These are phyloP conservation scores for Penaeus monodon DNA, from an alignment of 2,888 invertebrate genomes.

Conservation along the genomic window DNA sequence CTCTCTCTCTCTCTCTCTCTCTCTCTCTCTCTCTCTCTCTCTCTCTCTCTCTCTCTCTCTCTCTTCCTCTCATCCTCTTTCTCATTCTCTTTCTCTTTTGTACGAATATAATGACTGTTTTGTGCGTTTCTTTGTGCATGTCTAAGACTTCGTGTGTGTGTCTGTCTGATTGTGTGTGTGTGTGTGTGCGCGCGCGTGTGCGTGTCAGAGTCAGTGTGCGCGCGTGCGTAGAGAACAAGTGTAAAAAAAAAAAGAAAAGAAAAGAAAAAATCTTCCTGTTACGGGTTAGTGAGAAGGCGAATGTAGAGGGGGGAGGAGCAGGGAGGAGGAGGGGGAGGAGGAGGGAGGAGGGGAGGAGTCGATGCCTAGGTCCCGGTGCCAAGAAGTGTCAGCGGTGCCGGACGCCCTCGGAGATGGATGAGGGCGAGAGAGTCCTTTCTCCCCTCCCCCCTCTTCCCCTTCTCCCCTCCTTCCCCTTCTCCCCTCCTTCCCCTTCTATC, in stretches of 20 bases:
- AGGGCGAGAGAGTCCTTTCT: neutral
- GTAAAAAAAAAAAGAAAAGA: too few species aligned
- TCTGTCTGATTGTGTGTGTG: too few species aligned
- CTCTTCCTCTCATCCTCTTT: neutral
- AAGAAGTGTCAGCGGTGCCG: constrained; percentile 29
- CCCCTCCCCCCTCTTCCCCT: neutral
- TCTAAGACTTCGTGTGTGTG: too few species aligned
- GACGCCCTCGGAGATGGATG: constrained; percentile 13
- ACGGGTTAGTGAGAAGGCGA: too few species aligned
- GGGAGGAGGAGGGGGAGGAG: neutral
- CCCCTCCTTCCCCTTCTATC: neutral
- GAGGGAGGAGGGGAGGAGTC: neutral
- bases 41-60: neutral
- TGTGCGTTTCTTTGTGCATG: too few species aligned
- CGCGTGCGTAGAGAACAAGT: too few species aligned
- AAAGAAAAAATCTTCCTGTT: too few species aligned
- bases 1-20: constrained; percentile 6
- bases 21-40: constrained; percentile 10
- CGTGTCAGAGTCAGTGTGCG: too few species aligned
- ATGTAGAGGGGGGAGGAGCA: too few species aligned
- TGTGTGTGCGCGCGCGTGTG: too few species aligned
- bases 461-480: neutral
- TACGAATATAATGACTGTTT: too few species aligned
- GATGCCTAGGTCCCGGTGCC: constrained; percentile 11
- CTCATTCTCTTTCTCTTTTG: neutral